These are phyloP conservation scores for Lydus trimaculatus DNA, from an alignment of 2,888 invertebrate genomes.

Conservation along the genomic window DNA sequence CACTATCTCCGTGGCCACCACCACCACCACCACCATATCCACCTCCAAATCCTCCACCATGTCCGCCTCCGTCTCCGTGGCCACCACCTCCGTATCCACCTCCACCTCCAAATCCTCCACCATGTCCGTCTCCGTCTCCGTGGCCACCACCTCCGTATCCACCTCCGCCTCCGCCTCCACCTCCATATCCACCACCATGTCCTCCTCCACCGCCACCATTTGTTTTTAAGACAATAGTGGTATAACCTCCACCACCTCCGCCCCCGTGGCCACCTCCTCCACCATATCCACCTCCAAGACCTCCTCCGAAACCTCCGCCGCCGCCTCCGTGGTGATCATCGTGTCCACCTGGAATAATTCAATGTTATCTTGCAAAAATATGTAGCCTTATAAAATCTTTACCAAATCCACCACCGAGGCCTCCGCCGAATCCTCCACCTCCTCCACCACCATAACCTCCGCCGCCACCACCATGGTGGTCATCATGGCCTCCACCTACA, in stretches of 20 bases:
- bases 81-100: constrained; percentile 29
- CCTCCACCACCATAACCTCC: constrained; percentile 26
- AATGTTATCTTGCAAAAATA: background rate
- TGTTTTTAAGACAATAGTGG: too few species aligned
- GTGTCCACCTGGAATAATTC: constrained; percentile 9
- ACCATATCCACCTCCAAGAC: constrained; percentile 27
- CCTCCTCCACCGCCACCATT: constrained; percentile 21
- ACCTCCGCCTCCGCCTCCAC: constrained; percentile 19
- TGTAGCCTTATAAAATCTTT: too few species aligned
- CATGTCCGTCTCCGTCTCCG: constrained; percentile 7
- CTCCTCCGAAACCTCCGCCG: constrained; percentile 28
- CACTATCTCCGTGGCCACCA: constrained; percentile 26
- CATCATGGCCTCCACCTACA: constrained; percentile 18
- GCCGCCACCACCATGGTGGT: constrained; percentile 24
- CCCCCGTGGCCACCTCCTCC: constrained; percentile 32
- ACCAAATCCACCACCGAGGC: constrained; percentile 13
- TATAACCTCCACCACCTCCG: constrained; percentile 18
- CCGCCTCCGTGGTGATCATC: constrained; percentile 15
- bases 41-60: constrained; percentile 17
- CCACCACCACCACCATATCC: constrained; percentile 27
- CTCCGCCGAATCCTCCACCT: constrained; percentile 24
- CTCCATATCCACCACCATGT: constrained; percentile 27
- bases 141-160: constrained; percentile 28
- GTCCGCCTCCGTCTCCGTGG: constrained; percentile 13
- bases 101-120: constrained; percentile 21